Base-by-base conservation (phyloP, 2,888 invertebrate species). In the Lypha dubia region DNA sequence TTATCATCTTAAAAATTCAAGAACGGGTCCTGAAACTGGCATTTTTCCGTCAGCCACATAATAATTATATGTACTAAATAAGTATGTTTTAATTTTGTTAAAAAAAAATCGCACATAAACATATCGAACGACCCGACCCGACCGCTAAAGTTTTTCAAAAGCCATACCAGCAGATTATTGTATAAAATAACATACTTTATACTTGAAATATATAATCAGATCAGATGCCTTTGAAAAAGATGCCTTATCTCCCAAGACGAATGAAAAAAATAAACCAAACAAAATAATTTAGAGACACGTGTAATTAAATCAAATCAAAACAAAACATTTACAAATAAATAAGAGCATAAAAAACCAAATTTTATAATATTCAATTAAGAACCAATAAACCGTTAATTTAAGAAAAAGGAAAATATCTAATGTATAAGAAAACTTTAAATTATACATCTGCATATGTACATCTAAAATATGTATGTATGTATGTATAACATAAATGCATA, bases 171-270 rank as follows among this genome's bases (percentile, higher is more conserved):
- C 60, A 60, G 32, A 74, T 60, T 28, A 68, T 75, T 75, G 24
- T 75, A 75, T 75, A 56, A 75, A 82, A 63, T 53, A 28, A 63
- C 56, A 70, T 28, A 81, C 17, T 58, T n/a, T 56, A 81, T 70
- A 73, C 56, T 70, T 81, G 44, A 75, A 70, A 76, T 63, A 63
- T 63, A 56, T 70, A 75, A 81, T 46, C 74, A 68, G 84, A 80
- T 82, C 91, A 90, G 90, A 90, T 92, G 91, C 91, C 91, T 91
- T 91, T 89, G 87, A 90, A 90, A 90, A 88, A 89, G 91, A 90
- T 91, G 91, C 91, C 91, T 91, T 91, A 92, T 88, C 77, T 84
- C 82, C 77, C 74, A 73, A 74, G 49, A 79, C 67, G 79, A 75
- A 75, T 62, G 35, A 71, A 76, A n/a, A 41, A 65, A 22, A 35